Percentiles rank a stretch among this genome's conserved stretches.
Conservation (phyloP, 1,140 invertebrate species). For the Lordiphosa stackelbergi region DNA sequence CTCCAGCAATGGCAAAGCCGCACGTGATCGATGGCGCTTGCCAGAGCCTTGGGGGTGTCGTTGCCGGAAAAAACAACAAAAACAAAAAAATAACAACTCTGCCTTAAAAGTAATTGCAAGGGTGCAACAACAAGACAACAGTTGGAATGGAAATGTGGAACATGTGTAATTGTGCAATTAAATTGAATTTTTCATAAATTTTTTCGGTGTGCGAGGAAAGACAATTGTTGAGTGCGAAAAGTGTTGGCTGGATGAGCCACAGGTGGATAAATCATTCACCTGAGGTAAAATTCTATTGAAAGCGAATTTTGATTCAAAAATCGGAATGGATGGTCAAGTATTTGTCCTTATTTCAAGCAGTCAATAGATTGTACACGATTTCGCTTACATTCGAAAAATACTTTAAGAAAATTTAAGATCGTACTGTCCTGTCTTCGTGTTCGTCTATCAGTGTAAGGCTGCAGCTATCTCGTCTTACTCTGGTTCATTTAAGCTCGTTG, state of each 20-base stretch:
- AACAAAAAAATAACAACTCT: slow-evolving; percentile 19
- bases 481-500: too few relatives aligned
- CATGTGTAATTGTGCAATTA: slow-evolving; percentile 77
- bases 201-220: slow-evolving; percentile 37
- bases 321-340: too few relatives aligned
- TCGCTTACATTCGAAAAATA: too few relatives aligned
- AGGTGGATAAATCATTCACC: slow-evolving; percentile 47
- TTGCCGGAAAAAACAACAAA: slow-evolving; percentile 35
- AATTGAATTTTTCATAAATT: slow-evolving; percentile 77
- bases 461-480: too few relatives aligned
- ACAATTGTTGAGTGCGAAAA: slow-evolving; percentile 27
- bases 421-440: too few relatives aligned
- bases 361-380: too few relatives aligned
- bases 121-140: slow-evolving; percentile 48
- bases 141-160: slow-evolving; percentile 59
- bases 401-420: too few relatives aligned
- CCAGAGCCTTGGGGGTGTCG: slow-evolving; percentile 60
- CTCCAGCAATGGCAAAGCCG: slow-evolving; percentile 45
- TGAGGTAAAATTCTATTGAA: neutral
- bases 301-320: neutral
- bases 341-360: too few relatives aligned
- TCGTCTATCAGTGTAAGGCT: too few relatives aligned
- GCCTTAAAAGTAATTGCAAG: slow-evolving; percentile 72
- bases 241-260: slow-evolving; percentile 22
- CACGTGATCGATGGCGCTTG: slow-evolving; percentile 69